Evolutionary conservation across 2,888 invertebrate genomes (phyloP).

Genomic region (Apodemia mormo): DNA sequence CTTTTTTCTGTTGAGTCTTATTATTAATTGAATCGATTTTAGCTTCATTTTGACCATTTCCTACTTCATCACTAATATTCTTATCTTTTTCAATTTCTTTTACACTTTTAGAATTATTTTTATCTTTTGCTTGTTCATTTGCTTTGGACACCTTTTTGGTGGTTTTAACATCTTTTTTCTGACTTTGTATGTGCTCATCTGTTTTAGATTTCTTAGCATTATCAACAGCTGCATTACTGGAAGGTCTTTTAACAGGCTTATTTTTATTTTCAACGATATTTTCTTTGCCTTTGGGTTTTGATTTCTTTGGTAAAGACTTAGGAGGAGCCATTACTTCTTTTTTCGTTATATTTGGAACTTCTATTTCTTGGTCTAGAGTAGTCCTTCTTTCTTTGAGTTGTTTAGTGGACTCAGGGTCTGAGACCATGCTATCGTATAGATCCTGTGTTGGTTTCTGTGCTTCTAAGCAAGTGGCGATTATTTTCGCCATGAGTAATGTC

Average conservation of each 20-base stretch:
- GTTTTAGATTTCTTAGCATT: constrained; percentile 19
- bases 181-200: not conserved
- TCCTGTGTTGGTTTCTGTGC: constrained; percentile 42
- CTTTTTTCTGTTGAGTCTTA: not conserved
- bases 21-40: not conserved
- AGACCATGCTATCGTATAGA: constrained; percentile 45
- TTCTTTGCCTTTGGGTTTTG: constrained; percentile 48
- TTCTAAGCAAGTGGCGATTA: constrained; percentile 60
- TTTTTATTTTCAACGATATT: constrained; percentile 38
- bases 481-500: constrained; percentile 55
- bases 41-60: not conserved
- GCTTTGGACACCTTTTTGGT: not conserved
- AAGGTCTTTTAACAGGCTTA: constrained; percentile 18
- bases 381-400: constrained; percentile 38
- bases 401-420: constrained; percentile 42
- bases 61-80: constrained; percentile 1
- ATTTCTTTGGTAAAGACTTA: constrained; percentile 58
- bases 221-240: not conserved
- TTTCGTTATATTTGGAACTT: constrained; percentile 36
- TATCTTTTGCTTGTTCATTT: not conserved
- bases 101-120: not conserved
- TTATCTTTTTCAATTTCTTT: constrained; percentile 7
- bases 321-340: constrained; percentile 66
- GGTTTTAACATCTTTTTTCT: not conserved
- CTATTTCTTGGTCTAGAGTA: constrained; percentile 42